Conservation (phyloP, 1,140 invertebrate species). For the Tetragnatha versicolor region DNA sequence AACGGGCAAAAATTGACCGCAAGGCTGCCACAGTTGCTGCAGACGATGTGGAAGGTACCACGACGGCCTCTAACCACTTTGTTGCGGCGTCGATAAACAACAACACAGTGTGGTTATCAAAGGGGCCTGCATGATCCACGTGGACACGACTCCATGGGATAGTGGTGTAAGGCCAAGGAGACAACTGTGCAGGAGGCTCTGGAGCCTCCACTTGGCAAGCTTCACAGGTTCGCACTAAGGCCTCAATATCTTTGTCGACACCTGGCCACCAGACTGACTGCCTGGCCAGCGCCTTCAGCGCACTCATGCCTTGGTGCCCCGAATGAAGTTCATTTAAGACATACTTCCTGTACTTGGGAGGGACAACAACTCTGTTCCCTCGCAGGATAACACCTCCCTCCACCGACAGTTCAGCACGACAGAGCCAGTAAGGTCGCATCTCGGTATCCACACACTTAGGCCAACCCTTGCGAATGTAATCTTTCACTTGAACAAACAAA, state of each 20-base stretch:
- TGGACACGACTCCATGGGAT: slow-evolving; percentile 60
- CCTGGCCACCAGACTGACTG: slow-evolving; percentile 61
- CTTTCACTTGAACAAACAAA: slow-evolving; percentile 39
- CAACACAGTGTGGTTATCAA: slow-evolving; percentile 55
- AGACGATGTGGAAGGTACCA: slow-evolving; percentile 48
- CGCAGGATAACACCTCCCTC: not conserved
- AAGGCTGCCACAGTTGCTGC: slow-evolving; percentile 57
- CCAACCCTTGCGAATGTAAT: slow-evolving; percentile 55
- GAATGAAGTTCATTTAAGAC: slow-evolving; percentile 59
- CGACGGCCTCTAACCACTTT: slow-evolving; percentile 61
- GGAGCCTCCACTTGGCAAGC: slow-evolving; percentile 55
- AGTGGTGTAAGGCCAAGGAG: slow-evolving; percentile 43
- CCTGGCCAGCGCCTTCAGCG: slow-evolving; percentile 61
- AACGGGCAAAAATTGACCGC: slow-evolving; percentile 61
- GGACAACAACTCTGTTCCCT: slow-evolving; percentile 57
- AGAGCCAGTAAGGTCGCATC: slow-evolving; percentile 11
- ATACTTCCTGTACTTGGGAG: slow-evolving; percentile 43
- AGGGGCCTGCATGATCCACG: slow-evolving; percentile 60
- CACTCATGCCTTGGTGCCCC: slow-evolving; percentile 59
- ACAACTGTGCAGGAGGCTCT: slow-evolving; percentile 38
- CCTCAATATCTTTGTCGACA: slow-evolving; percentile 61
- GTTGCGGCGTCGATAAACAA: slow-evolving; percentile 59
- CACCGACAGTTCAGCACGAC: slow-evolving; percentile 17
- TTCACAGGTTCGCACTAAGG: slow-evolving; percentile 52
- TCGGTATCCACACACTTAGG: slow-evolving; percentile 13